Evolutionary conservation across 2,113 vertebrate species (phyloP).

Genomic region (Psilopogon haemacephalus): DNA sequence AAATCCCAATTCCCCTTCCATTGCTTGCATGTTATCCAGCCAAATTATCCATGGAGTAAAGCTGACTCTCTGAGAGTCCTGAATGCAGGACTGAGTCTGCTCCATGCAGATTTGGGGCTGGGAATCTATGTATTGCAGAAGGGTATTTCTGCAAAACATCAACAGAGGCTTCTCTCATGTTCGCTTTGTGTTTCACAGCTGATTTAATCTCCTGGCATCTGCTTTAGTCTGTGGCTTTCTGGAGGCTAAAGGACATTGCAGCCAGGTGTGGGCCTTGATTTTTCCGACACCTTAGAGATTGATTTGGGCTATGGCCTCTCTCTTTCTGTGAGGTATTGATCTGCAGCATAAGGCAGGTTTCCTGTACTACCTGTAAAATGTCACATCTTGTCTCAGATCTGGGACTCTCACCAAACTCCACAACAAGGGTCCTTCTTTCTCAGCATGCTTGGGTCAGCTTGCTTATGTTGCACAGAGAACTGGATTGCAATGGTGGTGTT

Average conservation of each 20-base stretch:
- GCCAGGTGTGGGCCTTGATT: background rate
- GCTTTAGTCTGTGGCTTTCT: background rate
- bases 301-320: background rate
- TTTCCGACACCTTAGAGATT: background rate
- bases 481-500: background rate
- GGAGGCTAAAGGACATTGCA: background rate
- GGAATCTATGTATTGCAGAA: background rate
- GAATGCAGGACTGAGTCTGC: background rate
- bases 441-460: fast-evolving
- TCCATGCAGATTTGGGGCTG: background rate
- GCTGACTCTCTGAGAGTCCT: background rate
- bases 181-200: background rate
- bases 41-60: background rate
- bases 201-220: background rate
- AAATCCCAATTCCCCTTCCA: background rate
- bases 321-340: constrained; percentile 4
- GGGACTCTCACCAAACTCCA: background rate
- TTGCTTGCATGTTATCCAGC: background rate
- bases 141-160: background rate
- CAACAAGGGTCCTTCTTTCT: fast-evolving
- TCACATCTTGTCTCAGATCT: background rate
- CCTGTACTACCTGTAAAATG: background rate
- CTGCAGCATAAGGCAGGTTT: background rate
- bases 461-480: fast-evolving
- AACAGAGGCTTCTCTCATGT: background rate